Evolutionary conservation across 2,797 vertebrate species (phyloP).

Genomic region (Avahi laniger): DNA sequence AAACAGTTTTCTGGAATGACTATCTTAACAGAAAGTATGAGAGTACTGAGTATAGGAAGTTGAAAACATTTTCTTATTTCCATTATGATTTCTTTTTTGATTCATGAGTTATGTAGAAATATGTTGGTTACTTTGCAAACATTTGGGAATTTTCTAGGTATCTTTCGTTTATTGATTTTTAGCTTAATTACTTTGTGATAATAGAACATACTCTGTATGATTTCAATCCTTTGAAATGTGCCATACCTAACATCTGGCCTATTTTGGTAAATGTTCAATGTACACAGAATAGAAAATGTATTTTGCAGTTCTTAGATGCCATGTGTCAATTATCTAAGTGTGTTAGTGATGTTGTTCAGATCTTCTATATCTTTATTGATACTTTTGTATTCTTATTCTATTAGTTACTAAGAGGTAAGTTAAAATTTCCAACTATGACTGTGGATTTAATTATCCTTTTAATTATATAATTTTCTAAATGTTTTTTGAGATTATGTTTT

Average conservation of each 20-base stretch:
- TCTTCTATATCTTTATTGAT: background rate
- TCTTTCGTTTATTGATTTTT: background rate
- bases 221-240: no score
- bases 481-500: background rate
- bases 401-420: background rate
- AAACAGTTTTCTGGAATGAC: background rate
- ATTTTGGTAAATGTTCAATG: background rate
- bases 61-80: constrained; percentile 9
- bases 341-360: background rate
- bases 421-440: background rate
- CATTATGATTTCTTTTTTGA: background rate
- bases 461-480: background rate
- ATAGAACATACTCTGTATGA: background rate
- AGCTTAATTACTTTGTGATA: background rate
- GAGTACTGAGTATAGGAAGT: background rate
- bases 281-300: background rate
- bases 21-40: background rate
- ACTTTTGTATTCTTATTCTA: background rate
- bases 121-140: background rate
- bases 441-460: background rate
- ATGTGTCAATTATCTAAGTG: background rate
- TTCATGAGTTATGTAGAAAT: background rate
- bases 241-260: background rate
- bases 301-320: background rate
- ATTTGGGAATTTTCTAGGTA: background rate